Conservation (phyloP, 1,140 invertebrate genomes). For the Latrodectus geometricus region DNA sequence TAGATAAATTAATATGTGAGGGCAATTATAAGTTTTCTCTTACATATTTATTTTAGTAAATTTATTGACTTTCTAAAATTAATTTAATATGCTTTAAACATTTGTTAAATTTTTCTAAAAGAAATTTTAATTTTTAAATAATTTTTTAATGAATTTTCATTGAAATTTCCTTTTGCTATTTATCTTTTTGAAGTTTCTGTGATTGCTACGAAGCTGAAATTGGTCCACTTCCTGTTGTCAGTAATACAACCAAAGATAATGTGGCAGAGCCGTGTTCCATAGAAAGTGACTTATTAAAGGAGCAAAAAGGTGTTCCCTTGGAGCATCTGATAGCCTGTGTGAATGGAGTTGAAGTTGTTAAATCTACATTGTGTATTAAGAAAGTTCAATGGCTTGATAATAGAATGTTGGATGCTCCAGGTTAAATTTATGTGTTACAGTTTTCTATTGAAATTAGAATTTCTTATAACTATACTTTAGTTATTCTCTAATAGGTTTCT, state of each 20-base stretch:
- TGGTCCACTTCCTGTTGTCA: conserved; percentile 70
- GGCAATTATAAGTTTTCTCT: too few species aligned
- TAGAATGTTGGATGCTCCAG: conserved; percentile 58
- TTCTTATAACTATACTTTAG: neutral
- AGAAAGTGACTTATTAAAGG: neutral
- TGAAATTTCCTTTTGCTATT: neutral
- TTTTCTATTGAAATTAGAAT: neutral
- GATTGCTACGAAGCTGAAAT: conserved; percentile 83
- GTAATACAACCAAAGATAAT: conserved; percentile 2
- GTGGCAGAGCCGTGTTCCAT: neutral
- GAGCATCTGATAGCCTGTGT: conserved; percentile 89
- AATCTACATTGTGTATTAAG: conserved; percentile 71
- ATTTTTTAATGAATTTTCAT: too few species aligned
- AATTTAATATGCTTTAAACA: too few species aligned
- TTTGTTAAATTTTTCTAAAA: too few species aligned
- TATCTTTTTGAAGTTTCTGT: conserved; percentile 74
- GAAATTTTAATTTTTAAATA: too few species aligned
- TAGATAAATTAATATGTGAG: too few species aligned
- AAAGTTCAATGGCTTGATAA: conserved; percentile 71
- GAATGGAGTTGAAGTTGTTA: conserved; percentile 76
- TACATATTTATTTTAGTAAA: too few species aligned
- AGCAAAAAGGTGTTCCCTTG: conserved; percentile 78
- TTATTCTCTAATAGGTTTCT: neutral
- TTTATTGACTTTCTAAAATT: too few species aligned
- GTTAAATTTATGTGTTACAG: conserved; percentile 23